Evolutionary conservation across 2,888 invertebrate genomes (phyloP), one percentile per base, ranked within the genome.

Genomic region (Rhingia rostrata): DNA sequence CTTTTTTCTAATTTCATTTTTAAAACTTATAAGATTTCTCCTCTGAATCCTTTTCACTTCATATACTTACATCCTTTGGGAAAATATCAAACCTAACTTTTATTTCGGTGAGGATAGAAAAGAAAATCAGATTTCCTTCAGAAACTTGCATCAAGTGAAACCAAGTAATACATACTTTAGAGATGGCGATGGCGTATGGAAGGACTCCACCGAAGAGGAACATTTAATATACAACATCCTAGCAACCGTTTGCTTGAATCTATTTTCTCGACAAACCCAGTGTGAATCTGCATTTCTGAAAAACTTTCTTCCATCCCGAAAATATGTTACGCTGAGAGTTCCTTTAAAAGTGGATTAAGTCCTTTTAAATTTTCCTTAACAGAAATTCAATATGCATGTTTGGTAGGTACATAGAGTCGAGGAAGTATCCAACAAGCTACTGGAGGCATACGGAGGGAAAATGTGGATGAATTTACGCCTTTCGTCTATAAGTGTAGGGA

Each of bases 301-400:
- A 80, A 80, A 73, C 12, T 61, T 67, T 54, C 47, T 54, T 41
- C 37, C 22, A 22, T 22, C 37, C 12, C n/a, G 12, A 6, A 81
- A 69, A 75, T 75, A 63, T 63, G 67, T 70, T 64, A 41, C 41
- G 6, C 49, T 67, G 67, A 32, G 61, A 67, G 56, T 43, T 80
- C 41, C 54, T 53, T 72, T 74, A 39, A 69, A 75, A 81, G 56
- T 75, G 75, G 69, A 81, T 81, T 81, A 81, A 75, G 69, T 69
- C 69, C 58, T 64, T 81, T 75, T 41, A 45, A 37, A 56, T 74
- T 67, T 75, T 61, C 61, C 54, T 54, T 54, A 33, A 53, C 53
- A 45, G 41, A 53, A 63, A 35, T 41, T 61, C 33, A 6, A 45
- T 63, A 45, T 53, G 54, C 45, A 54, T 45, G 37, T 3, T 54